These are phyloP conservation scores for Acleris literana DNA, from an alignment of 2,888 invertebrate species.

Conservation along the genomic window DNA sequence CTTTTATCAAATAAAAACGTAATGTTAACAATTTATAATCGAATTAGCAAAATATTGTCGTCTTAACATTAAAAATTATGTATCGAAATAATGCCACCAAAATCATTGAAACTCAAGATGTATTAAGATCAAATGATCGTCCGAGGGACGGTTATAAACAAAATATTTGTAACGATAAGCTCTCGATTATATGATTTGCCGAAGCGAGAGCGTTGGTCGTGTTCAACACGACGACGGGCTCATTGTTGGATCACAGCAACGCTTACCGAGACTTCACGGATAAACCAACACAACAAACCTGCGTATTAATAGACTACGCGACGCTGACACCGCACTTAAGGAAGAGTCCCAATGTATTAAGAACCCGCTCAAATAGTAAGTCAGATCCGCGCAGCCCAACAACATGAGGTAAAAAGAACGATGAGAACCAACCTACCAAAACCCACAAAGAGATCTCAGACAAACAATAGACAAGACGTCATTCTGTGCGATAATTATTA, in stretches of 20 bases:
- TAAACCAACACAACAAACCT: conserved; percentile 6
- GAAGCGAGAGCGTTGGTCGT: not conserved
- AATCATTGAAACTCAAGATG: conserved; percentile 21
- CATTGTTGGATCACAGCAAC: not conserved
- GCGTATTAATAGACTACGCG: not conserved
- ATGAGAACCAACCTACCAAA: conserved; percentile 39
- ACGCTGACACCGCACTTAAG: not conserved
- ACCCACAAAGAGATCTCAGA: conserved; percentile 53
- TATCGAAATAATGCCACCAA: conserved; percentile 45
- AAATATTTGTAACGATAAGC: conserved; percentile 9
- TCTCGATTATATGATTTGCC: not conserved
- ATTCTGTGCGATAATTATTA: conserved; percentile 53
- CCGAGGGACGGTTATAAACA: conserved; percentile 10
- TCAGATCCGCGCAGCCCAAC: not conserved
- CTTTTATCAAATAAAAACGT: conserved; percentile 48
- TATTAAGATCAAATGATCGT: conserved; percentile 20
- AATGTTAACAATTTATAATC: conserved; percentile 53
- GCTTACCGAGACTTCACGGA: not conserved
- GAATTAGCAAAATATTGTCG: conserved; percentile 48
- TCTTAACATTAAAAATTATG: conserved; percentile 48
- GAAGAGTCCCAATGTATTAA: not conserved
- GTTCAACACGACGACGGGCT: not conserved
- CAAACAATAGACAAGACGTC: conserved; percentile 37
- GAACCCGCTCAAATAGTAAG: not conserved
- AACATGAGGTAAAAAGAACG: conserved; percentile 4